Conservation (phyloP, 2,888 invertebrate genomes). For the Platycheirus albimanus region DNA sequence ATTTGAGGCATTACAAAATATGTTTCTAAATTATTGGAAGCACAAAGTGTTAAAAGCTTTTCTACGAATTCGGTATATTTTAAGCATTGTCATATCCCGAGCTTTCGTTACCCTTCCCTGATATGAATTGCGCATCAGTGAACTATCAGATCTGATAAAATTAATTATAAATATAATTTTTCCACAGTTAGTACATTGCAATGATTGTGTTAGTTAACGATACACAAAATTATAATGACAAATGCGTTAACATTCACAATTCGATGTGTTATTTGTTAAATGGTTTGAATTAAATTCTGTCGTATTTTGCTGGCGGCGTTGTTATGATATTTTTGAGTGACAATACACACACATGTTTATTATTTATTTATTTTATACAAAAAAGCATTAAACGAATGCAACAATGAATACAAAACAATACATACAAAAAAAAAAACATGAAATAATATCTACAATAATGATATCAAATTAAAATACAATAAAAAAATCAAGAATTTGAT, state of each 20-base stretch:
- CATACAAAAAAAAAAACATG: conserved; percentile 14
- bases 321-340: conserved; percentile 37
- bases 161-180: not conserved
- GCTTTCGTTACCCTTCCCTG: no score
- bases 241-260: conserved; percentile 44
- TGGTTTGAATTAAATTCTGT: conserved; percentile 56
- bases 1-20: no score
- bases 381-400: conserved; percentile 26
- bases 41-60: no score
- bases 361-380: no score
- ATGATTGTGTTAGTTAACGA: not conserved
- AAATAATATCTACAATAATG: conserved; percentile 14
- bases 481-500: conserved; percentile 64
- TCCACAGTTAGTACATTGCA: not conserved
- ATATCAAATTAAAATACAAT: conserved; percentile 7
- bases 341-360: conserved; percentile 8
- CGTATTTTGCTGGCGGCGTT: conserved; percentile 73
- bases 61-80: no score
- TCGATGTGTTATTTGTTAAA: conserved; percentile 32
- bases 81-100: no score
- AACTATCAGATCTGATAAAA: not conserved
- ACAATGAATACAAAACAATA: conserved; percentile 16
- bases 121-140: not conserved
- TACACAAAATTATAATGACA: conserved; percentile 14
- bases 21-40: no score